Conservation (phyloP, 1,140 invertebrate species). For the Drosophila erecta region DNA sequence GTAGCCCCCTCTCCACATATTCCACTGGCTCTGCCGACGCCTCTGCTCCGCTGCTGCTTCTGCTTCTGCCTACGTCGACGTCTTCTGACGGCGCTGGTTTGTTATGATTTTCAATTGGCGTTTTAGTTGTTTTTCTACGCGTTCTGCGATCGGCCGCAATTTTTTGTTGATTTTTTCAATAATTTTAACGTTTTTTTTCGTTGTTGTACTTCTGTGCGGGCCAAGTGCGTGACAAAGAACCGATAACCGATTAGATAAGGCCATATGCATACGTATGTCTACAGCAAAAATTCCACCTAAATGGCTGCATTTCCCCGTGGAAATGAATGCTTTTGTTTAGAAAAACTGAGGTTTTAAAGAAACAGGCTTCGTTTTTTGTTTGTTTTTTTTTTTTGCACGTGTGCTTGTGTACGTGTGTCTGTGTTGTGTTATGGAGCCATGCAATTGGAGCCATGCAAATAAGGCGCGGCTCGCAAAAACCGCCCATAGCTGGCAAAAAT, state of each 20-base stretch:
- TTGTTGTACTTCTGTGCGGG: conserved; percentile 3
- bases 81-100: conserved; percentile 66
- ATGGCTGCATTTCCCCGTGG: conserved; percentile 20
- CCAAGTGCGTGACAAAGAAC: conserved; percentile 41
- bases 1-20: neutral
- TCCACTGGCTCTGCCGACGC: conserved; percentile 16
- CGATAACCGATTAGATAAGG: conserved; percentile 46
- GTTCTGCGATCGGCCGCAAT: conserved; percentile 80
- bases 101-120: conserved; percentile 79
- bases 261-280: conserved; percentile 12
- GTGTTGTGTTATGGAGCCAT: no score
- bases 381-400: neutral
- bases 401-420: conserved; percentile 1
- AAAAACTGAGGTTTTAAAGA: conserved; percentile 9
- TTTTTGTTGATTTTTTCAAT: conserved; percentile 28
- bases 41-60: conserved; percentile 15
- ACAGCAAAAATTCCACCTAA: conserved; percentile 9
- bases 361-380: neutral
- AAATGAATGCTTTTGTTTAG: conserved; percentile 11
- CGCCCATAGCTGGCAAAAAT: conserved; percentile 34
- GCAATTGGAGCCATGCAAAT: conserved; percentile 31
- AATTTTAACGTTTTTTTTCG: conserved; percentile 1
- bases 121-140: conserved; percentile 82
- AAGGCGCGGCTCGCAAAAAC: conserved; percentile 31
- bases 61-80: conserved; percentile 26